Conservation (phyloP, 2,113 vertebrate species). For the Pollimyrus isidori region DNA sequence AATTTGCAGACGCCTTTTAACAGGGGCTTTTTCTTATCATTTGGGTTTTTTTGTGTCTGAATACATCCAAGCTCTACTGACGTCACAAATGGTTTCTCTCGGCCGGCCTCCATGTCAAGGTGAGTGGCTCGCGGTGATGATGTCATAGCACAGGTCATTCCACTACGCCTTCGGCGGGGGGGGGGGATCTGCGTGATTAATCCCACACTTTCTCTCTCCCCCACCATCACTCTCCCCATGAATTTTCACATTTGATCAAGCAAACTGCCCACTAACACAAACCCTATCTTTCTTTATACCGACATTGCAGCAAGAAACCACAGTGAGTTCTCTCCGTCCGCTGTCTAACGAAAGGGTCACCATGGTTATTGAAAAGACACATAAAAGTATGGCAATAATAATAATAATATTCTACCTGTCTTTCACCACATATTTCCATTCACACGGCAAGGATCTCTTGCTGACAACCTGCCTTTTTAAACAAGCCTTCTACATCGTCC, state of each 20-base stretch:
- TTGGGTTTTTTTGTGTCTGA: neutral
- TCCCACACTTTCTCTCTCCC: neutral
- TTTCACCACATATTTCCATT: neutral
- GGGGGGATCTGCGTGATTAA: neutral
- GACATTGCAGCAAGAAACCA: neutral
- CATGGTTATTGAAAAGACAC: neutral
- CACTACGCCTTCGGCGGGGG: neutral
- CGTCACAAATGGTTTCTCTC: neutral
- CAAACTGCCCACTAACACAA: neutral
- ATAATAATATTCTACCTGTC: neutral
- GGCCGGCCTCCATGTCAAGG: neutral
- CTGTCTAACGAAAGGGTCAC: neutral
- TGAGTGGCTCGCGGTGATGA: neutral
- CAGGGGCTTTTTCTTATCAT: neutral
- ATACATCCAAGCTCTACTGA: too few relatives aligned
- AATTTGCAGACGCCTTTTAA: neutral
- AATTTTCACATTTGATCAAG: neutral
- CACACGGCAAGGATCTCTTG: neutral
- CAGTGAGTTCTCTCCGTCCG: neutral
- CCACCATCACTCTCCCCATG: neutral
- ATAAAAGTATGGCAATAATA: neutral
- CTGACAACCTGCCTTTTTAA: neutral
- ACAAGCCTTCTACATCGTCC: neutral
- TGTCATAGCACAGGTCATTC: neutral
- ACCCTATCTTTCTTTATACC: too few relatives aligned